Percentiles rank a stretch among this genome's conserved stretches.
Conservation (phyloP, 2,113 vertebrate species). For the Gallinago jamesoni region DNA sequence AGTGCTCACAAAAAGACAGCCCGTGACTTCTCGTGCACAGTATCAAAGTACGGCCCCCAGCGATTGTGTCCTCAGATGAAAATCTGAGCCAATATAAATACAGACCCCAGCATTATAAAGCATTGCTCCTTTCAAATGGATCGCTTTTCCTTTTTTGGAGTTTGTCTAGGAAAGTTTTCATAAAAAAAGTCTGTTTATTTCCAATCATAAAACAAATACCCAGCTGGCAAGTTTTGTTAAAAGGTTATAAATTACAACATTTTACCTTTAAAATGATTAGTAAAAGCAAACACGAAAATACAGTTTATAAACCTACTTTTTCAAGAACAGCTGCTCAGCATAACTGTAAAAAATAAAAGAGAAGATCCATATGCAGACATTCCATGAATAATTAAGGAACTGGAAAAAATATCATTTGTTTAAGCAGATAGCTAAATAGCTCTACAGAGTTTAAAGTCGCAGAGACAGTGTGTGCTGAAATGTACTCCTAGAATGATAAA, state of each 20-base stretch:
- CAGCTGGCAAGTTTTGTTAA: neutral
- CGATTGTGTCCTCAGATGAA: neutral
- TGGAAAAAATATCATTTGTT: neutral
- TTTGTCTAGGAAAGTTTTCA: neutral
- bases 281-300: conserved; percentile 32
- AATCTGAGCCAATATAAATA: conserved; percentile 1
- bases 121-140: neutral
- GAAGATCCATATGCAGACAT: conserved; percentile 13
- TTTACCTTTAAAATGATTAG: conserved; percentile 51
- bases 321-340: conserved; percentile 61
- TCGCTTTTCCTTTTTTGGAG: neutral
- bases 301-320: conserved; percentile 72
- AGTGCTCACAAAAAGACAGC: neutral
- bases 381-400: conserved; percentile 1
- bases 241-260: neutral
- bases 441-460: neutral
- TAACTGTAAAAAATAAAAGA: conserved; percentile 56
- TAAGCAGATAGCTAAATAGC: neutral
- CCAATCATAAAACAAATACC: neutral
- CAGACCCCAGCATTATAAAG: neutral
- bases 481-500: neutral
- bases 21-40: neutral
- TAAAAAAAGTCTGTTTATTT: neutral
- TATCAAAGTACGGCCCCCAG: neutral
- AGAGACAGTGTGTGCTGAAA: neutral